Evolutionary conservation across 2,113 vertebrate genomes (phyloP), one percentile per base, ranked within the genome.

Genomic region (Orientallactaga bullata): DNA sequence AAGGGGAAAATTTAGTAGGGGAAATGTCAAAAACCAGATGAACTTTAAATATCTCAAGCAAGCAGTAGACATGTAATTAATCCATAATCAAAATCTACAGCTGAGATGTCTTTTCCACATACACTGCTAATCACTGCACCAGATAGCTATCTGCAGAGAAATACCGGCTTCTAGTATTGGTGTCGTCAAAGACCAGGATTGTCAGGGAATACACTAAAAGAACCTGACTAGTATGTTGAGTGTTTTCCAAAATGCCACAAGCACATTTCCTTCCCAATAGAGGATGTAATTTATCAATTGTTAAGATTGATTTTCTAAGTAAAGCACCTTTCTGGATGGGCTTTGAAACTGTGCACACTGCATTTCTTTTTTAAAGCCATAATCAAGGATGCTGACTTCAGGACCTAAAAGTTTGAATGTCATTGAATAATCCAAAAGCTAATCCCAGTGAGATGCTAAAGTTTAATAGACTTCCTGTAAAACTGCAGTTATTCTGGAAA

Each of bases 231-330:
- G 68, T 28, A 24, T 3, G n/a, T 17, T 79, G 77, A 93, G 69
- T 83, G 42, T 93, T 94, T 97, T 95, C 91, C 55, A 95, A 96
- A 93, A 94, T 58, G 39, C 83, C 92, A 84, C 1, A 74, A 95
- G 65, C 88, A 90, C 39, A 32, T 0, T 5, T 90, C 60, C 94
- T 63, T 94, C 95, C 87, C 81, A 96, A 85, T 92, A 95, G 92
- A 78, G 1, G 3, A 93, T 78, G 78, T 60, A 96, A 97, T 97
- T 93, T 76, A 93, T 78, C 87, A 97, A 7, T 78, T 96, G 95
- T 80, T 95, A 81, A 86, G 95, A 95, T 63, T 95, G 94, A 97
- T 94, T 85, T 97, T 90, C 83, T 96, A 66, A 94, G 92, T 58
- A 96, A 91, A 96, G 23, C 12, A 88, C 95, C 65, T 93, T 97